phyloP scores from a whole-genome alignment of 2,113 vertebrate species.

The Apteryx mantelli region DNA sequence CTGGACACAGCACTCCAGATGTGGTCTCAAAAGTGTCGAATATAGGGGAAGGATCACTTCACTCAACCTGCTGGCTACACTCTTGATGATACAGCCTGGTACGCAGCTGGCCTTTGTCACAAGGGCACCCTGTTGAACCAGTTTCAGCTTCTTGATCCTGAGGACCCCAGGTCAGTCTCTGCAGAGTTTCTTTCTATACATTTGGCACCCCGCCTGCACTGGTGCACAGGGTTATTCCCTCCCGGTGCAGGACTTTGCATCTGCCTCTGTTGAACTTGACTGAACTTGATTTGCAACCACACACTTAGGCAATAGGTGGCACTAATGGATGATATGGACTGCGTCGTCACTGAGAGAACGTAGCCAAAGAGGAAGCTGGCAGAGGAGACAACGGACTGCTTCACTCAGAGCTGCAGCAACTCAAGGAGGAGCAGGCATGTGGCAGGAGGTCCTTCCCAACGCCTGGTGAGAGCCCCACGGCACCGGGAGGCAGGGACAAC shows the following conservation, averaged over 20 bases:
- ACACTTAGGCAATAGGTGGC: conserved; percentile 35
- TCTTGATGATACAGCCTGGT: accelerated
- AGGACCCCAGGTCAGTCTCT: neutral
- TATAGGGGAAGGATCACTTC: neutral
- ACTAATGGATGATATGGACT: neutral
- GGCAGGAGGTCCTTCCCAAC: conserved; percentile 15
- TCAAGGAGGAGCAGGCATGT: conserved; percentile 32
- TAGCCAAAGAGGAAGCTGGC: neutral
- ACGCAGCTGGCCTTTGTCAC: neutral
- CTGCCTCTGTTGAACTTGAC: neutral
- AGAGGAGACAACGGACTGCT: neutral
- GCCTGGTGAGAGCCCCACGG: conserved; percentile 41
- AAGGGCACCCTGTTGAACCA: neutral
- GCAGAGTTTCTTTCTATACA: accelerated
- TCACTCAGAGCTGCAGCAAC: neutral
- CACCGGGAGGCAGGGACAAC: neutral
- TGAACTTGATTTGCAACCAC: neutral
- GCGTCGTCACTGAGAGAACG: neutral
- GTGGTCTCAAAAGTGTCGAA: neutral
- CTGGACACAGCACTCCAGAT: too few species aligned
- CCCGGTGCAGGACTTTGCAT: neutral
- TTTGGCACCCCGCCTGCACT: neutral
- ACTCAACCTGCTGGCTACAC: neutral
- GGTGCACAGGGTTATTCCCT: accelerated
- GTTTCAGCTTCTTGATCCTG: too few species aligned